A percentile compares a stretch with the other conserved stretches of the same genome.
phyloP scores from a whole-genome alignment of 2,797 vertebrate species.

The Alectoris magna region DNA sequence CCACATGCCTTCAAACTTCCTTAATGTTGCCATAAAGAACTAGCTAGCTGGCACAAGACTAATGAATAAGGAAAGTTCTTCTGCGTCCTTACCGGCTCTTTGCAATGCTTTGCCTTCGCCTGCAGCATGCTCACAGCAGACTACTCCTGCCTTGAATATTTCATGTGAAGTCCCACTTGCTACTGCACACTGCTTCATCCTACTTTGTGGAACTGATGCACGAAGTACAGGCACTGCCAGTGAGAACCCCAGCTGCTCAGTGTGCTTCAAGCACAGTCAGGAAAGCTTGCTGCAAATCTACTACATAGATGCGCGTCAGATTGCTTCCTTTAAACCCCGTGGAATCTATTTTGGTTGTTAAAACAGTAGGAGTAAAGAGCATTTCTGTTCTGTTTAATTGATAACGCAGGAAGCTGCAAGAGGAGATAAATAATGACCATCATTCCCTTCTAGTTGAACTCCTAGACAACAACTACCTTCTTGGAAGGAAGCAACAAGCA shows the following conservation, averaged over 20 bases:
- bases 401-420: not conserved
- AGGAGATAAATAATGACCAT: not conserved
- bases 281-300: not conserved
- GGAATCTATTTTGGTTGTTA: not conserved
- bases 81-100: not conserved
- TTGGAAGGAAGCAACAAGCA: not conserved
- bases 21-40: not conserved
- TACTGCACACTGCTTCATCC: not conserved
- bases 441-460: not conserved
- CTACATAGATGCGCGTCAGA: accelerated
- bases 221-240: not conserved
- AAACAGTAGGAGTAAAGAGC: not conserved
- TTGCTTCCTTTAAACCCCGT: not conserved
- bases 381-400: not conserved
- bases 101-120: not conserved
- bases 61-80: not conserved
- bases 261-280: not conserved
- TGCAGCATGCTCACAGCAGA: not conserved
- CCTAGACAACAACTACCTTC: not conserved
- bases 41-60: not conserved
- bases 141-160: not conserved
- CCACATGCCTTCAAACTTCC: accelerated
- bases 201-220: not conserved
- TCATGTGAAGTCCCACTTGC: not conserved
- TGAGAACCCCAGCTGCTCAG: not conserved